These are phyloP conservation scores for Myotis vivesi DNA, from an alignment of 2,797 vertebrate species.

Conservation along the genomic window DNA sequence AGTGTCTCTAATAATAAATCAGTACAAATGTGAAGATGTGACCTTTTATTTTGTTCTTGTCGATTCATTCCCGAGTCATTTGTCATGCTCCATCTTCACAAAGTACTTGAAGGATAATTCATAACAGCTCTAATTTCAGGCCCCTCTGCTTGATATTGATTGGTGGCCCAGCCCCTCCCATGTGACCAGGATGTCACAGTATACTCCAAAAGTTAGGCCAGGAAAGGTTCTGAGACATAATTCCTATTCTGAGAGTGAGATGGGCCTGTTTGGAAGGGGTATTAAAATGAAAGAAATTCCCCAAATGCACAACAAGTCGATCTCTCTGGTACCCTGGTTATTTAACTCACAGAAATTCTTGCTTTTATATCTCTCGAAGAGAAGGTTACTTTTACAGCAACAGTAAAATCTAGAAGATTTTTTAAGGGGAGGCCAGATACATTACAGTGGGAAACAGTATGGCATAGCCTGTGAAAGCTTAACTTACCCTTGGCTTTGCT, in stretches of 20 bases:
- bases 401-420: not conserved
- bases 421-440: conserved; percentile 21
- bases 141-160: not conserved
- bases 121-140: not conserved
- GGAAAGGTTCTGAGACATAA: not conserved
- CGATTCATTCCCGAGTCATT: conserved; percentile 13
- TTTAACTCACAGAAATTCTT: conserved; percentile 6
- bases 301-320: not conserved
- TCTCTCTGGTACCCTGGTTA: not conserved
- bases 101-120: not conserved
- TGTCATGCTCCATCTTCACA: not conserved
- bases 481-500: conserved; percentile 56
- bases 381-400: conserved; percentile 3
- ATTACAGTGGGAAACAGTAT: conserved; percentile 1
- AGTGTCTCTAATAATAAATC: not conserved
- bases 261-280: not conserved
- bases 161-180: not conserved
- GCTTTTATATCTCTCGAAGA: not conserved
- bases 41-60: not conserved
- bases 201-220: not conserved
- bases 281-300: conserved; percentile 37
- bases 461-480: conserved; percentile 38
- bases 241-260: not conserved
- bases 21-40: not conserved
- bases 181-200: not conserved